Evolutionary conservation across 1,140 invertebrate species (phyloP), one percentile per base, ranked within the genome.

Genomic region (Alviniconcha marisindica): DNA sequence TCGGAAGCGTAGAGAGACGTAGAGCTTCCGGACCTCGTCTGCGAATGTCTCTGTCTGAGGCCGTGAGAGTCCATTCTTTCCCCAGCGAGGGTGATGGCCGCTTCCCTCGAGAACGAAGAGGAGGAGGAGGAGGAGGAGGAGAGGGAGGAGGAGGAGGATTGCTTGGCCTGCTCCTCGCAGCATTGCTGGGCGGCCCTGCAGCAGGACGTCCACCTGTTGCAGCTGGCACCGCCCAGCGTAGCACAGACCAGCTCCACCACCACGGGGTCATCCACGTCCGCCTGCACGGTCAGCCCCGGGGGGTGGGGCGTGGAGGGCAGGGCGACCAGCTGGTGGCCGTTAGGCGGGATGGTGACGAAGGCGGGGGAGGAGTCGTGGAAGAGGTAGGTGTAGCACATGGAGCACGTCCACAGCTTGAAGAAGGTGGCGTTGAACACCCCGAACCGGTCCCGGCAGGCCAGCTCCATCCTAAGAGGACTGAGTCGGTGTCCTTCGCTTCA

Each of bases 181-280:
- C 87, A 89, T 0, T 56, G 1, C 18, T 85, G 73, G 18, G 88
- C 88, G 0, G 84, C 84, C 0, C 74, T 18, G 77, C 88, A 89
- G 78, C 88, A 89, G 24, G 60, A n/a, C 1, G 63, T 86, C 87
- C 87, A 88, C 31, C 84, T 42, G 38, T 74, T 60, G 77, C 88
- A 89, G 12, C 86, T 73, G 12, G 78, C 77, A 18, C 66, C 56
- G 18, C 69, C 81, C 42, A 89, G 69, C 31, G 83, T 78, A 10
- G 24, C 18, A 60, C 88, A 89, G 0, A 89, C 66, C 4, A 60
- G 12, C 4, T 36, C 28, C n/a, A 80, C 60, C 24, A 44, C 54
- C 18, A 48, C 76, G 12, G n/a, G 33, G 73, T 87, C 85, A 21
- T 82, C 78, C n/a, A 89, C 76, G 66, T 87, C 73, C 12, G 87